A percentile compares a stretch with the other conserved stretches of the same genome.
Conservation (phyloP, 2,888 invertebrate genomes). For the Callinectes sapidus region DNA sequence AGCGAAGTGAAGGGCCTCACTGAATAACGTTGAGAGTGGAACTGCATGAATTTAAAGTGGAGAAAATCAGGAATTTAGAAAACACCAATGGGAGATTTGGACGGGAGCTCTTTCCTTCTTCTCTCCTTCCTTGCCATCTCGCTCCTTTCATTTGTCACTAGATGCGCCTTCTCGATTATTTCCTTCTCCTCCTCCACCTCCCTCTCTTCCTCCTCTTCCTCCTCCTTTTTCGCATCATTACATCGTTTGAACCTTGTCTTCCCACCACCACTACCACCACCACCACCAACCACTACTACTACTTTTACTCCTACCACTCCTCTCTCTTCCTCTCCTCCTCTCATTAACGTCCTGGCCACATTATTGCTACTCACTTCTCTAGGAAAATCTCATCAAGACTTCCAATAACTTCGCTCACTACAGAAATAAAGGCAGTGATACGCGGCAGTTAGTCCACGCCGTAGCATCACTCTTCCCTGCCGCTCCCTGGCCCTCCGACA, state of each 20-base stretch:
- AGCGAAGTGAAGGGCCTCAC: background rate
- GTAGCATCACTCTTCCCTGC: background rate
- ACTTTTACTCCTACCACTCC: no score
- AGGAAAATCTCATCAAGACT: background rate
- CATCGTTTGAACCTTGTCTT: background rate
- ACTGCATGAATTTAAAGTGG: background rate
- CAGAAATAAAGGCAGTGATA: background rate
- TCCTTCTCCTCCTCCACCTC: background rate
- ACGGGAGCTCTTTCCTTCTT: background rate
- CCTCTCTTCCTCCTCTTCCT: background rate
- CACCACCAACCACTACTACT: background rate
- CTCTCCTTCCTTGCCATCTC: background rate
- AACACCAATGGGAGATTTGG: background rate
- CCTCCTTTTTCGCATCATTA: background rate
- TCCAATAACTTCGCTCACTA: background rate
- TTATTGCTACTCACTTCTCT: background rate
- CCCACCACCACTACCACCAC: background rate
- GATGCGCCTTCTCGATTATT: background rate
- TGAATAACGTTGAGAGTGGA: background rate
- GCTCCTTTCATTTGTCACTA: background rate
- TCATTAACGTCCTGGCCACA: background rate
- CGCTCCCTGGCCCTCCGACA: background rate
- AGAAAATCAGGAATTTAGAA: background rate
- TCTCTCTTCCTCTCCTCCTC: background rate
- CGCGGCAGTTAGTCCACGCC: background rate